Evolutionary conservation across 2,113 vertebrate species (phyloP).

Genomic region (Hystrix brachyura): DNA sequence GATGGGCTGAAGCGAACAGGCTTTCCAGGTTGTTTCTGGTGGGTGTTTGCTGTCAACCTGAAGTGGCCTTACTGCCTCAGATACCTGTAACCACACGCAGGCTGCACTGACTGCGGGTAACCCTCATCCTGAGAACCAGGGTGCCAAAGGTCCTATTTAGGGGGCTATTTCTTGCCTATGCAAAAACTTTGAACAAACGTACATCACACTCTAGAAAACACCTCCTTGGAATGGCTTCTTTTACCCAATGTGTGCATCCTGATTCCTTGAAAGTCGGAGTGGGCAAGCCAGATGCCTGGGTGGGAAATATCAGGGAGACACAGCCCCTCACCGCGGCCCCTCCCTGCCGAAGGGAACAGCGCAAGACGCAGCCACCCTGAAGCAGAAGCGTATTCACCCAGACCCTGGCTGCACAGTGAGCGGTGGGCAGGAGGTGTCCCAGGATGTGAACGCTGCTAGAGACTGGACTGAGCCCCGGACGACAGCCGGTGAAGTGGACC

Average conservation of each 20-base stretch:
- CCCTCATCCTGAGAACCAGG: neutral
- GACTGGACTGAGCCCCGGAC: neutral
- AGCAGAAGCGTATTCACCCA: too few relatives aligned
- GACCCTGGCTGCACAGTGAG: too few relatives aligned
- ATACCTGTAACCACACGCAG: neutral
- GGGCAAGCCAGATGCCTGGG: neutral
- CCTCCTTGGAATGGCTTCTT: neutral
- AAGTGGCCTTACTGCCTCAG: neutral
- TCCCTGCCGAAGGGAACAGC: neutral
- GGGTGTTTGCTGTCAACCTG: neutral
- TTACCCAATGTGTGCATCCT: neutral
- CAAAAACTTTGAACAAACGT: neutral
- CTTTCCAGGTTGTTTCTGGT: neutral
- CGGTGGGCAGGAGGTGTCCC: neutral
- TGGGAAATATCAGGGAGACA: neutral
- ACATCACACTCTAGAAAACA: neutral
- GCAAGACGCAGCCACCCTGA: neutral
- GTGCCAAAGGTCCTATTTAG: neutral
- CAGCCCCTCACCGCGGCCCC: neutral
- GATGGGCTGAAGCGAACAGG: too few relatives aligned
- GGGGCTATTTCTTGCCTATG: neutral
- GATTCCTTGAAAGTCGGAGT: neutral
- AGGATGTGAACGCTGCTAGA: neutral
- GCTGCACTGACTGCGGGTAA: neutral
- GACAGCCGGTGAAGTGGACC: fast-evolving